Conservation (phyloP, 2,888 invertebrate genomes). For the Acrocyrtus sp. region DNA sequence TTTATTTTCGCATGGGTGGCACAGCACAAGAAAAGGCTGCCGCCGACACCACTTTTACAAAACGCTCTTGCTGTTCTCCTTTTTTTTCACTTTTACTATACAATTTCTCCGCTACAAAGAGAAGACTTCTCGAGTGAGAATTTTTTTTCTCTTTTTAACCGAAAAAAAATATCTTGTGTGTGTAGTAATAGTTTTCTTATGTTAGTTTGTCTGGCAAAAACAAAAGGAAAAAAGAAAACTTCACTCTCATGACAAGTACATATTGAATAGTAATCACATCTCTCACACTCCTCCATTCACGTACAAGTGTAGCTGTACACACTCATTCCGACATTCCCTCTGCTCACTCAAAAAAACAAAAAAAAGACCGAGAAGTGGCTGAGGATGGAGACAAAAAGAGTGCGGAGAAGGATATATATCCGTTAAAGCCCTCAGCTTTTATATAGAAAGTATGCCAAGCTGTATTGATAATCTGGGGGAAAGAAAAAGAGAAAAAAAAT, state of each 20-base stretch:
- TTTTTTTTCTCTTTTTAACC: not conserved
- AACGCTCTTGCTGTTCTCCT: not conserved
- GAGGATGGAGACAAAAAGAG: too few species aligned
- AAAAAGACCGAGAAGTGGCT: not conserved
- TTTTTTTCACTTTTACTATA: not conserved
- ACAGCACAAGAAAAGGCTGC: conserved; percentile 3
- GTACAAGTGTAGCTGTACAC: too few species aligned
- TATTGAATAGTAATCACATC: conserved; percentile 39
- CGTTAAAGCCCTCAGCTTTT: too few species aligned
- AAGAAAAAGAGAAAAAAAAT: not conserved
- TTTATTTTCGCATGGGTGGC: conserved; percentile 14
- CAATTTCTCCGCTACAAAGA: too few species aligned
- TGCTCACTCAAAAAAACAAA: not conserved
- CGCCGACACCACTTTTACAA: conserved; percentile 9
- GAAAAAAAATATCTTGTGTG: not conserved
- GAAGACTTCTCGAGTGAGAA: too few species aligned
- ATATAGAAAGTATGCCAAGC: too few species aligned
- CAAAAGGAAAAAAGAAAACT: not conserved
- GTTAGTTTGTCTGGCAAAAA: not conserved
- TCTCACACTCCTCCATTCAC: conserved; percentile 14
- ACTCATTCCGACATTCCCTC: conserved; percentile 12
- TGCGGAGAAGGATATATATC: too few species aligned
- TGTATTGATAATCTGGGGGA: too few species aligned
- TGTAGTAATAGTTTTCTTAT: conserved; percentile 1
- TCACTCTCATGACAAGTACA: conserved; percentile 28